Base-by-base conservation (phyloP, 2,888 invertebrate species). In the Rhorus exstirpatorius region DNA sequence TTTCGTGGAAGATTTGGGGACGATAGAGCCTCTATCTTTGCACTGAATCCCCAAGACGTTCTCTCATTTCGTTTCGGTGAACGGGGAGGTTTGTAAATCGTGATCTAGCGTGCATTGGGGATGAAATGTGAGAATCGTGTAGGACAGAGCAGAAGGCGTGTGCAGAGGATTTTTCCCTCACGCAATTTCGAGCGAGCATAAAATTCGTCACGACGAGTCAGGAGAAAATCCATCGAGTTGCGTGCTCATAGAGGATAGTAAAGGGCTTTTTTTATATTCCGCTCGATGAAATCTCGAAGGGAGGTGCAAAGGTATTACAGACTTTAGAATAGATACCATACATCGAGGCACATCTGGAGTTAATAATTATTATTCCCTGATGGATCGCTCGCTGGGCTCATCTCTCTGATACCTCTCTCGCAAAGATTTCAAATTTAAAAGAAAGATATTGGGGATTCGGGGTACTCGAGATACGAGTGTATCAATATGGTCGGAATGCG, bases 1-100 rank as follows among this genome's bases (percentile, higher is more conserved):
- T 79, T 67, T 17, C 8, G 6, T 68, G 12, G 44, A 41, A 24
- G 53, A 24, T 74, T 72, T 65, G 49, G 12, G 53, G 44, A 10
- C 14, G 31, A 58, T 7, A n/a, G 38, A 51, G 17, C n/a, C n/a
- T n/a, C 58, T 24, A 7, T 14, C 38, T 60, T 35, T 60, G 41
- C 31, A 41, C 41, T 53, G 58, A 41, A 49, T 60, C 63, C 58
- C 51, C 79, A 71, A 83, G 76, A 87, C 87, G 87, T 91, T 90
- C 88, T 89, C 81, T 89, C 84, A 79, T 85, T 84, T 12, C 14
- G 72, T 44, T 51, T 74, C 60, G 58, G 38, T 31, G 67, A 79
- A 41, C 31, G 24, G 60, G 51, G 82, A 83, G 89, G 88, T 90
- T 91, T 90, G 91, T 91, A 92, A 91, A 92, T 91, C 91, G 91